Percentiles rank a stretch among this genome's conserved stretches.
Conservation (phyloP, 1,140 invertebrate genomes). For the Andrena cerasifolii region DNA sequence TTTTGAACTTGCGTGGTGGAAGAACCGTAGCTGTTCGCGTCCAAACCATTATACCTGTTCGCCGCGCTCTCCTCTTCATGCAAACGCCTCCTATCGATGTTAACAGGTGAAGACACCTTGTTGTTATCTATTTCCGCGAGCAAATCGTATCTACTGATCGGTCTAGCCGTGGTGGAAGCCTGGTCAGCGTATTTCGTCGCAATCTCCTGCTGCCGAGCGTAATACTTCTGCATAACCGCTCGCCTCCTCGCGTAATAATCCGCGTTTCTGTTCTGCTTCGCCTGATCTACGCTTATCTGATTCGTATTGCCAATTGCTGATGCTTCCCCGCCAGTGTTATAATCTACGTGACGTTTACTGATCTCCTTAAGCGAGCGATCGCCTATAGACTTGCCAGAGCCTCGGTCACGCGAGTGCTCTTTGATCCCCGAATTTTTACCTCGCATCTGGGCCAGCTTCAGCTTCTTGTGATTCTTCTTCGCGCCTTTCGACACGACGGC, state of each 20-base stretch:
- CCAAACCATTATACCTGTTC: neutral
- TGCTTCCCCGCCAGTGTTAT: neutral
- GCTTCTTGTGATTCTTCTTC: neutral
- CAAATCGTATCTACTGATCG: neutral
- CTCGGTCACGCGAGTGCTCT: neutral
- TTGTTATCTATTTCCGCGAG: neutral
- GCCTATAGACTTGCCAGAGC: neutral
- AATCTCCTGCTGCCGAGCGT: conserved; percentile 63
- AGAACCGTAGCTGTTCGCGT: no score
- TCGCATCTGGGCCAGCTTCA: neutral
- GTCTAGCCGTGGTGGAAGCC: neutral
- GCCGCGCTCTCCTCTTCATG: neutral
- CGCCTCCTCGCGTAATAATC: conserved; percentile 65
- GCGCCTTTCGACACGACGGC: neutral
- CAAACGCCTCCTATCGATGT: neutral
- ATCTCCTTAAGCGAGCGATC: neutral
- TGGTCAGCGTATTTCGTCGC: conserved; percentile 47
- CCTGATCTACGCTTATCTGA: no score
- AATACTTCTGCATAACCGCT: conserved; percentile 67
- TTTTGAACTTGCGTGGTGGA: no score
- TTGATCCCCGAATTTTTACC: neutral
- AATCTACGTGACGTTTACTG: neutral
- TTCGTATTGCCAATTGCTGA: neutral
- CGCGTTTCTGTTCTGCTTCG: neutral
- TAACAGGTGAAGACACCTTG: neutral